Evolutionary conservation across 92 coral and sea anemone species (phyloP).

Genomic region (Paramuricea clavata): DNA sequence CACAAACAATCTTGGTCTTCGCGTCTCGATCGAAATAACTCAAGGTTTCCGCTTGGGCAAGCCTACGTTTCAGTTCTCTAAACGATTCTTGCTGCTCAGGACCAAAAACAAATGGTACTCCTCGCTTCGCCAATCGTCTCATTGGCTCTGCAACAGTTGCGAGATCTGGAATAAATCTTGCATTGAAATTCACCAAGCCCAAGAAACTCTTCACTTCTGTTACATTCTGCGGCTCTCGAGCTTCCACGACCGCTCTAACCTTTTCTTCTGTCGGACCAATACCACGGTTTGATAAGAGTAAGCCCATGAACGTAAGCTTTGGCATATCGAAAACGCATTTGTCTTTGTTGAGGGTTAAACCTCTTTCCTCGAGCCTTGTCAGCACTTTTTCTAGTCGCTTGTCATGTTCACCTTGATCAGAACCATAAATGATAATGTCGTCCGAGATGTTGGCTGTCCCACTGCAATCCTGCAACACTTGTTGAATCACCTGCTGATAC

Average conservation of each 20-base stretch:
- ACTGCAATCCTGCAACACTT: not conserved
- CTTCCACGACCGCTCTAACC: constrained; percentile 60
- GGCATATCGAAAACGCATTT: constrained; percentile 61
- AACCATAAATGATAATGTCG: constrained; percentile 60
- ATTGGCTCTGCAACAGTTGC: constrained; percentile 64
- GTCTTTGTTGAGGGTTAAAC: constrained; percentile 35
- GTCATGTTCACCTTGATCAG: constrained; percentile 51
- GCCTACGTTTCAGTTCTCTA: constrained; percentile 43
- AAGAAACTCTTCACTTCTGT: constrained; percentile 61
- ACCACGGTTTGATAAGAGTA: constrained; percentile 49
- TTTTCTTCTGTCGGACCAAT: constrained; percentile 69
- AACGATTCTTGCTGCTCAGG: constrained; percentile 49
- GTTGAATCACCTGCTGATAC: constrained; percentile 34
- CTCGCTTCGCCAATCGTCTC: constrained; percentile 39
- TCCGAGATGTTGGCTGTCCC: constrained; percentile 65
- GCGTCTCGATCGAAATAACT: constrained; percentile 45
- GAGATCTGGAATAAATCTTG: constrained; percentile 54
- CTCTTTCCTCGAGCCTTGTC: constrained; percentile 34
- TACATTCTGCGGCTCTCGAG: constrained; percentile 52
- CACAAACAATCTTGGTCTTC: constrained; percentile 58
- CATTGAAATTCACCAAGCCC: constrained; percentile 60
- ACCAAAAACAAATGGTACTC: constrained; percentile 46
- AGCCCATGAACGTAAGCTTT: constrained; percentile 62
- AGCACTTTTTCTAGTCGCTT: constrained; percentile 43
- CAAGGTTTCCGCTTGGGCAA: constrained; percentile 44